Base-by-base conservation (phyloP, 2,797 vertebrate species). In the Sebastolobus alascanus region DNA sequence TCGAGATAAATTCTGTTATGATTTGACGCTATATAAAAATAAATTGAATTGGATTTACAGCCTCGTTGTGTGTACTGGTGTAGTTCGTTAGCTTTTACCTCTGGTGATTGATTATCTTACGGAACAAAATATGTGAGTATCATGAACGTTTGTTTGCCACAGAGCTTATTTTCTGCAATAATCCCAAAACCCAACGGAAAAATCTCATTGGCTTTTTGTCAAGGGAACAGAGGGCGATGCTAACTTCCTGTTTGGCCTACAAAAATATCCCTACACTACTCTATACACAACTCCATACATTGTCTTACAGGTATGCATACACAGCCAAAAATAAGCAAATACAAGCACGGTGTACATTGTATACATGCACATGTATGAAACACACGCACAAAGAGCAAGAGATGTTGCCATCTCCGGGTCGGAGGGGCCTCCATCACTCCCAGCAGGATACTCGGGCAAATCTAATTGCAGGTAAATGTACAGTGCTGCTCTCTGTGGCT, bases 401-500 rank as follows among this genome's bases (percentile, higher is more conserved):
- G 70, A 43, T 80, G 89, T 91, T 90, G 90, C 91, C 90, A 89
- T 90, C 80, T 89, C 66, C 33, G 35, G 72, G 78, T 88, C 75
- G 81, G 84, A 86, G 87, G 87, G 90, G 90, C 84, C 89, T 94
- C 89, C 88, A 94, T 95, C 93, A 93, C 90, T 91, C 89, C 89
- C 92, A 91, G 93, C 87, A 94, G 88, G 89, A 92, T 90, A 86
- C 86, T 90, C 78, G 73, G 76, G 82, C 82, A 95, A 95, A 95
- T 95, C 91, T 93, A 94, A 95, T 96, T 95, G 92, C 91, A 94
- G 94, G 92, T 93, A 94, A 95, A 94, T 94, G 93, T 93, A 90
- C 91, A 92, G 91, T 64, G 91, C 89, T 89, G 87, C 91, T 94
- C 85, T 90, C 82, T 84, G 83, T 86, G 89, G 90, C 90, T 93